A percentile compares a stretch with the other conserved stretches of the same genome.
Conservation (phyloP, 2,113 vertebrate species). For the Dascyllus trimaculatus region DNA sequence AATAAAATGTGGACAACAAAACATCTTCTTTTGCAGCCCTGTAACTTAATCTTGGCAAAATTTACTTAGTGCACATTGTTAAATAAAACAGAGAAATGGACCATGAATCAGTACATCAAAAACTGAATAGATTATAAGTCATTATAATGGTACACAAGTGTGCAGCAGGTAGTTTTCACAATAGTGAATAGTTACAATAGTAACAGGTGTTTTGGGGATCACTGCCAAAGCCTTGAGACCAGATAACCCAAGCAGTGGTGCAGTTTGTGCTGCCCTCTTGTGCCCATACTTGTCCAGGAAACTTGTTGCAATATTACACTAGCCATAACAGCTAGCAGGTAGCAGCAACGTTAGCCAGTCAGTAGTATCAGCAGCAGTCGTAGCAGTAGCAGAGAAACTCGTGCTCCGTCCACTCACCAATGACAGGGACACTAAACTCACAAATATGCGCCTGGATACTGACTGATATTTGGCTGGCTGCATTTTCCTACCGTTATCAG, state of each 20-base stretch:
- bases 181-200: too few species aligned
- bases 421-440: constrained; percentile 45
- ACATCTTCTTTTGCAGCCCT: too few species aligned
- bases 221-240: too few species aligned
- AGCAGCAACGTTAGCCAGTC: constrained; percentile 39
- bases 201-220: too few species aligned
- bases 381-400: constrained; percentile 46
- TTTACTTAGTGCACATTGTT: too few species aligned
- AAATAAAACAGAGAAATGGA: too few species aligned
- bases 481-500: neutral
- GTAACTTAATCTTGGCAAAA: too few species aligned
- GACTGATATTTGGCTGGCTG: constrained; percentile 51
- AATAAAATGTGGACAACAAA: too few species aligned
- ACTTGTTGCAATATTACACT: constrained; percentile 71
- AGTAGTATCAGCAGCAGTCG: constrained; percentile 33
- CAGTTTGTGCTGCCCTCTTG: constrained; percentile 47
- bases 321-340: constrained; percentile 47
- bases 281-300: neutral
- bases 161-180: too few species aligned
- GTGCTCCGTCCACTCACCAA: constrained; percentile 64
- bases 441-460: constrained; percentile 68
- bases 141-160: too few species aligned
- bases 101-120: too few species aligned
- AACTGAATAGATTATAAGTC: too few species aligned
- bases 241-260: neutral